phyloP scores from a whole-genome alignment of 92 coral and sea anemone genomes.

The Parazoanthus atlanticus region DNA sequence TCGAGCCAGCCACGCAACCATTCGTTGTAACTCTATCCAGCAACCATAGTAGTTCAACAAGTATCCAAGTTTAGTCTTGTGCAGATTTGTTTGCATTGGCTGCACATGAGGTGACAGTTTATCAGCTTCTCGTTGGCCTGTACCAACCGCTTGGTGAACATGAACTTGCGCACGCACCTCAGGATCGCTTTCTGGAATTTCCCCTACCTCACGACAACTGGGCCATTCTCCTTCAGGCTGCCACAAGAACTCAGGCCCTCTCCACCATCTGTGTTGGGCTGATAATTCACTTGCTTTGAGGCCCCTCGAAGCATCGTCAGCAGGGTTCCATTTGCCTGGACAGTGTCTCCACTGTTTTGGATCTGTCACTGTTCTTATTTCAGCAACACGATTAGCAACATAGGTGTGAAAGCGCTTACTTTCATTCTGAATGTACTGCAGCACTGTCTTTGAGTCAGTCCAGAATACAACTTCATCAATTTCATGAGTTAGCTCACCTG shows the following conservation, averaged over 20 bases:
- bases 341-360: constrained; percentile 44
- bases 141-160: no score
- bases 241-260: constrained; percentile 37
- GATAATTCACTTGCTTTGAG: constrained; percentile 22
- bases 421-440: constrained; percentile 38
- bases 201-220: not conserved
- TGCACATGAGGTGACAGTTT: no score
- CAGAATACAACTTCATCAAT: constrained; percentile 31
- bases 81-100: no score
- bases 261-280: constrained; percentile 27
- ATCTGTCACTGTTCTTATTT: constrained; percentile 12
- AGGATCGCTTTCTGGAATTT: not conserved
- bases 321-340: constrained; percentile 21
- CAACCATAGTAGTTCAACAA: no score
- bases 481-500: constrained; percentile 43
- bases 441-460: constrained; percentile 42
- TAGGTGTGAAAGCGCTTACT: constrained; percentile 36
- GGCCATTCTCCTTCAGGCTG: constrained; percentile 31
- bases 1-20: constrained; percentile 64
- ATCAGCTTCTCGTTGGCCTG: no score
- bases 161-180: not conserved
- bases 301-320: constrained; percentile 40
- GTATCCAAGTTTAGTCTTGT: no score
- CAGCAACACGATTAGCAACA: constrained; percentile 28
- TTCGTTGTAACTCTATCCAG: no score